Percentiles rank a stretch among this genome's conserved stretches.
Conservation (phyloP, 2,888 invertebrate genomes). For the Apantesis nais region DNA sequence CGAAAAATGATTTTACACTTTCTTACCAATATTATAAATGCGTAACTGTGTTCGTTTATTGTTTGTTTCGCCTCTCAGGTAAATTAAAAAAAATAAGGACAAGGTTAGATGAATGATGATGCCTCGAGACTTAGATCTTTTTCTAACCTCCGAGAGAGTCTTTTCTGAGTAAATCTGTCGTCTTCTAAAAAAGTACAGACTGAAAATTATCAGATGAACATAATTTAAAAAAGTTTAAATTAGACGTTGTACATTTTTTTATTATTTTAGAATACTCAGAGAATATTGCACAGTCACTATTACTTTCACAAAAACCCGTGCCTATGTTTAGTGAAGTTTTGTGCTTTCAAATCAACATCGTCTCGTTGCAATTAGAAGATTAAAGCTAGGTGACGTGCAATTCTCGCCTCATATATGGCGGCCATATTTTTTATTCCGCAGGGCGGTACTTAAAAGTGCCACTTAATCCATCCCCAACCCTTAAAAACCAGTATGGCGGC, state of each 20-base stretch:
- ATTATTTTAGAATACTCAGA: not conserved
- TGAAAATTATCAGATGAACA: too few species aligned
- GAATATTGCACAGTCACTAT: not conserved
- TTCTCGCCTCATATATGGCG: constrained; percentile 49
- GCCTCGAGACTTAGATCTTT: too few species aligned
- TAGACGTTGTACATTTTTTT: not conserved
- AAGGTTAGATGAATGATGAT: too few species aligned
- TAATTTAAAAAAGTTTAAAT: not conserved
- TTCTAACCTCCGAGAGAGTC: too few species aligned
- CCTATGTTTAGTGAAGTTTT: not conserved
- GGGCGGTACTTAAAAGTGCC: constrained; percentile 80
- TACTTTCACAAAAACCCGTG: not conserved
- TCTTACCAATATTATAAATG: too few species aligned
- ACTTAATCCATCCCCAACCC: constrained; percentile 79
- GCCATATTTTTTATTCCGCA: constrained; percentile 71
- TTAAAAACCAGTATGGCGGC: constrained; percentile 81
- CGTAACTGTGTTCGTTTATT: too few species aligned
- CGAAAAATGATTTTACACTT: too few species aligned
- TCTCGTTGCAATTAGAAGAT: constrained; percentile 69
- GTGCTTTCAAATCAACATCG: constrained; percentile 19
- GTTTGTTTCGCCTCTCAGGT: too few species aligned
- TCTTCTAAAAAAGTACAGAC: not conserved
- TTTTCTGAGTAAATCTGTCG: too few species aligned
- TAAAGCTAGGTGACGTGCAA: constrained; percentile 67
- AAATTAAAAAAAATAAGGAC: too few species aligned